A percentile compares a stretch with the other conserved stretches of the same genome.
phyloP scores from a whole-genome alignment of 2,888 invertebrate species.

The Venusia cambrica region DNA sequence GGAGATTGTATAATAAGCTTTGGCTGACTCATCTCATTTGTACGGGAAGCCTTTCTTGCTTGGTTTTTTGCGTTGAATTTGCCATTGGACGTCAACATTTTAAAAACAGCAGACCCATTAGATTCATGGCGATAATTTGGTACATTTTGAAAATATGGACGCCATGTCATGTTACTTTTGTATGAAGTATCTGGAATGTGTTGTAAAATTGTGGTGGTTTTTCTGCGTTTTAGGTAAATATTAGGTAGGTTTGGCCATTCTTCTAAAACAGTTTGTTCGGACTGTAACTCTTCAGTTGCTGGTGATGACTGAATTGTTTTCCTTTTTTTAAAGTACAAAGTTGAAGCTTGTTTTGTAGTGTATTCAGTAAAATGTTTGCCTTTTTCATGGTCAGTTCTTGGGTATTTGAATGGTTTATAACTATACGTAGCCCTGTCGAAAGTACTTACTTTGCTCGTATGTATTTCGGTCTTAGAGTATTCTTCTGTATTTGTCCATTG shows the following conservation, averaged over 20 bases:
- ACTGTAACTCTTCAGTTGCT: too few relatives aligned
- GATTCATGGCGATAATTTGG: not conserved
- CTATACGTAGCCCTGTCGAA: not conserved
- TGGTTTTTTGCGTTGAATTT: not conserved
- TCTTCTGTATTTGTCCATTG: not conserved
- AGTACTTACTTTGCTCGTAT: not conserved
- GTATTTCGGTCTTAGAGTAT: not conserved
- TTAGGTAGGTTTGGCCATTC: not conserved
- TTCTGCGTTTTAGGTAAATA: not conserved
- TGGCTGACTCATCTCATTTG: too few relatives aligned
- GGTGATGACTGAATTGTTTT: too few relatives aligned
- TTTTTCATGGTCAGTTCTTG: not conserved
- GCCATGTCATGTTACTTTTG: slow-evolving; percentile 12
- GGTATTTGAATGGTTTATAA: not conserved
- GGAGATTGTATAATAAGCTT: too few relatives aligned
- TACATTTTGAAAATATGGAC: slow-evolving; percentile 13
- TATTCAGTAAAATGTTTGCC: too few relatives aligned
- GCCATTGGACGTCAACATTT: not conserved
- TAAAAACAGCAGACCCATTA: not conserved
- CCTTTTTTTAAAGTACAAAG: too few relatives aligned
- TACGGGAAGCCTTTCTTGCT: too few relatives aligned
- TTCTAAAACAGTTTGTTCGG: not conserved
- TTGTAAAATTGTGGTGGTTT: too few relatives aligned
- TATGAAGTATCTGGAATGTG: not conserved
- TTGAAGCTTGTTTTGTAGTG: too few relatives aligned